Evolutionary conservation across 2,888 invertebrate species (phyloP), one percentile per base, ranked within the genome.

Genomic region (Cantharis lateralis): DNA sequence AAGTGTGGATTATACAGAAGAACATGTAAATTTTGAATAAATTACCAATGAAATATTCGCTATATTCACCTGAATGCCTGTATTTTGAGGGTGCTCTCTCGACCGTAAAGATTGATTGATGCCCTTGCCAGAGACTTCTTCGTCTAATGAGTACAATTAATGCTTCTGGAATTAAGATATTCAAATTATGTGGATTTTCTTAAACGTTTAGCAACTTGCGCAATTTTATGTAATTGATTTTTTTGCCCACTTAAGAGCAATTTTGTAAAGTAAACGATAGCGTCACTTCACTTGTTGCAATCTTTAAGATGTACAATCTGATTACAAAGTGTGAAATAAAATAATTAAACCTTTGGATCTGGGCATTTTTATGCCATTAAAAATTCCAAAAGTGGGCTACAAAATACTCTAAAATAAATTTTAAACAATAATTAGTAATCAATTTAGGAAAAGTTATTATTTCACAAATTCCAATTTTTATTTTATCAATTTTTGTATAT

Each of bases 91-190:
- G 85, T 85, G 82, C 80, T 83, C 82, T 83, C 76, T 83, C 83
- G 84, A 86, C 82, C 87, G 86, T 87, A 81, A 88, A 88, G 87
- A 87, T 87, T 81, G 68, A 77, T 66, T 84, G 88, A 88, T 88
- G 87, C 82, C 88, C 88, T 88, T 87, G 87, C 82, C 70, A 80
- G 80, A 83, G 81, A 83, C 78, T 82, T 81, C 83, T 77, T 73
- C 66, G 86, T 87, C 86, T 84, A 84, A 74, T 84, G 85, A 79
- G 80, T 82, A 83, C 84, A 84, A 85, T 86, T 84, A 84, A 81
- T 71, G 75, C 79, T 78, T 77, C 80, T 78, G 78, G 79, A 78
- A 79, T 80, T 81, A 75, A 70, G 71, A 77, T 74, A 63, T 68
- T 18, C 18, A 74, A 61, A 70, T 73, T 48, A 72, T 61, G 68